Base-by-base conservation (phyloP, 92 coral and sea anemone species). In the Paramuricea clavata region DNA sequence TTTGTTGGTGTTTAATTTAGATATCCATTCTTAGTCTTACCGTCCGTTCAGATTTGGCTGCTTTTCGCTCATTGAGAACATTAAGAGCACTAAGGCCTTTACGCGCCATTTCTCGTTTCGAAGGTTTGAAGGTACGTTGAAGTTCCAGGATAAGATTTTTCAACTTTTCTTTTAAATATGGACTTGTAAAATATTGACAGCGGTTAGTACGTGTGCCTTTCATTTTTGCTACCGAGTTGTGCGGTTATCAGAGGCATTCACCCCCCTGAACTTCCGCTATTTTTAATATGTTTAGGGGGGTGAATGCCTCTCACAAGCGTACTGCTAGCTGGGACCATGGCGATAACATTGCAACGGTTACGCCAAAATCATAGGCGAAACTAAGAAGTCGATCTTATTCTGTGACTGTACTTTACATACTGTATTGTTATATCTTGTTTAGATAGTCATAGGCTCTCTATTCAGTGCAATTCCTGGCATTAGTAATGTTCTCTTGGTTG, bases 381-480 rank as follows among this genome's bases (percentile, higher is more conserved):
- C 10, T n/a, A n/a, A n/a, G n/a, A n/a, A n/a, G n/a, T n/a, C n/a
- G n/a, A n/a, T n/a, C n/a, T n/a, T n/a, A n/a, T n/a, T n/a, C n/a
- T n/a, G n/a, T n/a, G n/a, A n/a, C n/a, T n/a, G n/a, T n/a, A n/a
- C n/a, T n/a, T n/a, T n/a, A n/a, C n/a, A n/a, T n/a, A n/a, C n/a
- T n/a, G n/a, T n/a, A n/a, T n/a, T 23, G 12, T 34, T 56, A 76
- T 61, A 39, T 28, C 27, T 2, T 74, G 41, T 81, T 11, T 78
- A 96, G 99, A 93, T 96, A 50, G 98, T 94, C 1, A 96, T 96
- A 21, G 93, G 93, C 69, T 93, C 99, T 5, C 76, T 96, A 76
- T 93, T 96, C 87, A 91, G 91, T 69, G 97, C 99, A 49, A 94
- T 96, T 31, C 99, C 99, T 59, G 99, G 98, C 35, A 96, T 96